Evolutionary conservation across 2,888 invertebrate species (phyloP).

Genomic region (Podotricha telesiphe): DNA sequence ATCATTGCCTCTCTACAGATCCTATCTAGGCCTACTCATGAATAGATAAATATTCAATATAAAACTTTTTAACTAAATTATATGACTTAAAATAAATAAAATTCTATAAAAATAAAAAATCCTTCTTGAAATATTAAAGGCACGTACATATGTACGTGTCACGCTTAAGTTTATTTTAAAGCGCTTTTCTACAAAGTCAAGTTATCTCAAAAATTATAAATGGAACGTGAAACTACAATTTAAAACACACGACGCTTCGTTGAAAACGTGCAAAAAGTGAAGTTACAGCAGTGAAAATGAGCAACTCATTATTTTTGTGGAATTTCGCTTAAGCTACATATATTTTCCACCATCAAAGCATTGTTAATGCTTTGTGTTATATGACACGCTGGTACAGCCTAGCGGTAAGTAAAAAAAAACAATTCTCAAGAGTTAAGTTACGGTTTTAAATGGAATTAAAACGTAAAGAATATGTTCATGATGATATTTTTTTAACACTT

Average conservation of each 20-base stretch:
- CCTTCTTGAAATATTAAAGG: background rate
- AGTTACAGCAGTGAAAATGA: conserved; percentile 11
- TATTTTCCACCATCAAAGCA: conserved; percentile 2
- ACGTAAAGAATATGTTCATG: no score
- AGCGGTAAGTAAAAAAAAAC: background rate
- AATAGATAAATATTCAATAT: no score
- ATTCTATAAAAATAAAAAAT: background rate
- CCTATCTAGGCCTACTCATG: no score
- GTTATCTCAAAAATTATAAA: conserved; percentile 1
- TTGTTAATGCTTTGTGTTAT: background rate
- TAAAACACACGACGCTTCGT: conserved; percentile 16
- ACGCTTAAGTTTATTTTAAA: background rate
- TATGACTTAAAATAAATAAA: background rate
- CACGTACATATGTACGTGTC: background rate
- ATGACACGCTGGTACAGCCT: background rate
- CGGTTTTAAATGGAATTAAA: no score
- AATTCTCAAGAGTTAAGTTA: no score
- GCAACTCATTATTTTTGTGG: conserved; percentile 9
- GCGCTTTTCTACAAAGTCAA: conserved; percentile 2
- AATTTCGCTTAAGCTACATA: background rate
- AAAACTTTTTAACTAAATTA: no score
- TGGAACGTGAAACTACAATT: conserved; percentile 10
- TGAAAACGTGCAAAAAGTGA: conserved; percentile 25
- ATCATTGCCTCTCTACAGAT: no score
- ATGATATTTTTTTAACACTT: no score